phyloP scores from a whole-genome alignment of 2,797 vertebrate species.

The Yasuhikotakia modesta region DNA sequence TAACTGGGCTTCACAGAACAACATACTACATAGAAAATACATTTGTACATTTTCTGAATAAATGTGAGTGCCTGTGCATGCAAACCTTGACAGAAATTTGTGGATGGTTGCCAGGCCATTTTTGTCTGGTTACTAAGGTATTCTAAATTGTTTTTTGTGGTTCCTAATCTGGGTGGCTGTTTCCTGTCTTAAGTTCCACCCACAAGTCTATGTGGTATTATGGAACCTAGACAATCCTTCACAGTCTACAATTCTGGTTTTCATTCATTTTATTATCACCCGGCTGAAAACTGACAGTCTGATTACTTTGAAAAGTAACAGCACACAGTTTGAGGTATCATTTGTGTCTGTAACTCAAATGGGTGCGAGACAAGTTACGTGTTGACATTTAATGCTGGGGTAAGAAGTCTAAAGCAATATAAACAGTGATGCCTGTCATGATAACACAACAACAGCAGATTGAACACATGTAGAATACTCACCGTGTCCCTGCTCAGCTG shows the following conservation, averaged over 20 bases:
- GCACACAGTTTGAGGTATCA: too few relatives aligned
- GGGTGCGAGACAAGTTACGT: too few relatives aligned
- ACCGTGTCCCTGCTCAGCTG: conserved; percentile 92
- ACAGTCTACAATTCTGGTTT: background rate
- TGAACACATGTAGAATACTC: conserved; percentile 49
- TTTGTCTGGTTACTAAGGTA: background rate
- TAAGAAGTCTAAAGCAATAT: background rate
- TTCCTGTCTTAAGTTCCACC: background rate
- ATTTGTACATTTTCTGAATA: background rate
- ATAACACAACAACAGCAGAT: background rate
- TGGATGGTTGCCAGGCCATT: background rate
- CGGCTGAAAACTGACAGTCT: too few relatives aligned
- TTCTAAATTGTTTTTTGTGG: background rate
- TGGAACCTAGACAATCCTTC: background rate
- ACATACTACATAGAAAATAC: background rate
- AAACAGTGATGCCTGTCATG: background rate
- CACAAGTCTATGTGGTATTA: background rate
- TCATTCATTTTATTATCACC: background rate
- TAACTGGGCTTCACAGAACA: background rate
- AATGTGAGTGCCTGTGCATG: background rate
- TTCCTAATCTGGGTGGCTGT: background rate
- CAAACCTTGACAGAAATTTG: background rate
- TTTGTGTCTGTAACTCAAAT: too few relatives aligned
- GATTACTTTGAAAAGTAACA: too few relatives aligned
- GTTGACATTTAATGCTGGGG: too few relatives aligned